phyloP scores from a whole-genome alignment of 2,113 vertebrate genomes.

The Ardeotis arabs region DNA sequence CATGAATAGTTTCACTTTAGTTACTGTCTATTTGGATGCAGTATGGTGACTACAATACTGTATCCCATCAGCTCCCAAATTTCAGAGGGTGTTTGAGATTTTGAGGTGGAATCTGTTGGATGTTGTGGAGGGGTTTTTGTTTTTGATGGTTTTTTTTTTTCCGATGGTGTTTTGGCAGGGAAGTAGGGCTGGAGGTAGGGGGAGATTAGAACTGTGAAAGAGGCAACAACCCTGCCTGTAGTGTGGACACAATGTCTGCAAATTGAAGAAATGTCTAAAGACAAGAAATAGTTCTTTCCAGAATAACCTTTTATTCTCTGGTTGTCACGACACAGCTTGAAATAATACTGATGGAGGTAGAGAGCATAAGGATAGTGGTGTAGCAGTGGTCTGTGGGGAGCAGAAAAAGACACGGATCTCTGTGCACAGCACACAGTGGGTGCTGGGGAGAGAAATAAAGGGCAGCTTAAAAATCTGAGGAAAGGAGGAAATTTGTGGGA shows the following conservation, averaged over 20 bases:
- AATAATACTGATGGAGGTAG: not conserved
- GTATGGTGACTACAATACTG: not conserved
- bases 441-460: not conserved
- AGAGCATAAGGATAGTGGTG: not conserved
- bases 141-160: not conserved
- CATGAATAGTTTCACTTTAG: not conserved
- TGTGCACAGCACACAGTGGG: not conserved
- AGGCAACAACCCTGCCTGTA: not conserved
- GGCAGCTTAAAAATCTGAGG: not conserved
- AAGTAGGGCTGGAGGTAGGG: too few species aligned
- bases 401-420: accelerated
- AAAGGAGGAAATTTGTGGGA: not conserved
- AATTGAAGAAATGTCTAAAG: not conserved
- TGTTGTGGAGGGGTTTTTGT: not conserved
- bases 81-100: not conserved
- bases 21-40: accelerated
- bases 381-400: not conserved
- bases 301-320: not conserved
- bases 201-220: not conserved
- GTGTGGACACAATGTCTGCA: not conserved
- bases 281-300: not conserved
- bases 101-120: not conserved
- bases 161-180: not conserved
- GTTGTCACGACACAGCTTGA: not conserved
- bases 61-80: not conserved